Evolutionary conservation across 2,888 invertebrate genomes (phyloP), one percentile per base, ranked within the genome.

Genomic region (Meiosimyza platycephala): DNA sequence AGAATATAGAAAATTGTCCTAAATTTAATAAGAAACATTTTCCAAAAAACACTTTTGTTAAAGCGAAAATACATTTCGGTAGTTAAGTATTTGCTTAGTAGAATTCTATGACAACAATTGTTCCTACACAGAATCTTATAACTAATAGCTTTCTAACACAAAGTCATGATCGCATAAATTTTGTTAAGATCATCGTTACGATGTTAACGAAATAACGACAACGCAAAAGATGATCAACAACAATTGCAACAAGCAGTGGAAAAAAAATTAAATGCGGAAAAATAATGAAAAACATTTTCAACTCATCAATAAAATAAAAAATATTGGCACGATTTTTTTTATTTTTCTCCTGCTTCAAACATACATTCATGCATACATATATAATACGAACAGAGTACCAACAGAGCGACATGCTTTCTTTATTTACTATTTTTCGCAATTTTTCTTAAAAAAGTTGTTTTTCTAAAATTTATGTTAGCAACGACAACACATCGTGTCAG

Each of bases 401-500:
- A 28, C 57, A 12, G 12, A 12, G 22, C 18, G 22, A 22, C 16
- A 22, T 12, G 18, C 57, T 57, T 28, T 57, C 57, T 57, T 28
- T 16, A 18, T 57, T n/a, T 57, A 57, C 5, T n/a, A 6, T n/a
- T 57, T 16, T 57, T 67, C 16, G 47, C 18, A 15, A 6, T 66
- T n/a, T 55, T 40, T 59, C 18, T 69, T 22, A 28, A 59, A 59
- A 54, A 71, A 63, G 18, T 67, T 67, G 63, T 72, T 72, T 28
- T 54, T 51, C 18, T 18, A 22, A 40, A 73, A 72, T 76, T 73
- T 71, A 69, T 74, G 66, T 54, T 15, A 18, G 62, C 74, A 71
- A 66, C 65, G 66, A 73, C 75, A 72, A 55, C 66, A 60, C 76
- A 74, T 71, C 71, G 74, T 72, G 75, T 73, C 72, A 73, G 59